Percentiles rank a stretch among this genome's conserved stretches.
phyloP scores from a whole-genome alignment of 2,888 invertebrate species.

The Ethmia dodecea region DNA sequence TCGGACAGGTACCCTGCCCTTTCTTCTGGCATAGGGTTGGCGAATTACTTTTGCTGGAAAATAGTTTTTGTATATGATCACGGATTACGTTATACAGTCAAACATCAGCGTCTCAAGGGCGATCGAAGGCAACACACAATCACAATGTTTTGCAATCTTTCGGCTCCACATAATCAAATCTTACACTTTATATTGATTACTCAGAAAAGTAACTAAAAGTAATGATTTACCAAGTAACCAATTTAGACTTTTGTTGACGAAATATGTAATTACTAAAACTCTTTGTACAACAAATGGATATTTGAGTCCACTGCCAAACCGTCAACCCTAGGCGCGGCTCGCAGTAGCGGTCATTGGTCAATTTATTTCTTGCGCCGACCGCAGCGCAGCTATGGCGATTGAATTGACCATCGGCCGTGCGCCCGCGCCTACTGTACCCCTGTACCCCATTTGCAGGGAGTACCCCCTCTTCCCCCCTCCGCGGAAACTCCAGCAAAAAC shows the following conservation, averaged over 20 bases:
- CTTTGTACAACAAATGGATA: no score
- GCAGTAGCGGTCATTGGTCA: slow-evolving; percentile 66
- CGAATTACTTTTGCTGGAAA: slow-evolving; percentile 24
- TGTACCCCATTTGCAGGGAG: slow-evolving; percentile 49
- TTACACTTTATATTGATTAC: no score
- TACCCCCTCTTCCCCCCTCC: slow-evolving; percentile 29
- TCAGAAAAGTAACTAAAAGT: no score
- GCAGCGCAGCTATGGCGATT: slow-evolving; percentile 74
- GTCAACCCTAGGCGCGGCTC: slow-evolving; percentile 36
- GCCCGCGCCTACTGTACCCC: slow-evolving; percentile 37
- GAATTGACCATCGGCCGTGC: slow-evolving; percentile 63
- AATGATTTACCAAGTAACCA: no score
- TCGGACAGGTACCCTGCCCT: slow-evolving; percentile 60
- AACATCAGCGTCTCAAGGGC: not conserved
- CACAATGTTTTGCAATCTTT: not conserved
- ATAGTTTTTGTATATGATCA: no score
- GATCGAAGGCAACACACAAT: not conserved
- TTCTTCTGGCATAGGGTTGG: slow-evolving; percentile 59
- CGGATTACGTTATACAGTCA: no score
- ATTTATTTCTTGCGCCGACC: slow-evolving; percentile 68
- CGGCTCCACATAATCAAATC: not conserved
- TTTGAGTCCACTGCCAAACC: no score
- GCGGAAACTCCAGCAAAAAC: slow-evolving; percentile 42
- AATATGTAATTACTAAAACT: no score
- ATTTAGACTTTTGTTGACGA: no score